Base-by-base conservation (phyloP, 2,888 invertebrate genomes). In the Ornithoptera priamus region DNA sequence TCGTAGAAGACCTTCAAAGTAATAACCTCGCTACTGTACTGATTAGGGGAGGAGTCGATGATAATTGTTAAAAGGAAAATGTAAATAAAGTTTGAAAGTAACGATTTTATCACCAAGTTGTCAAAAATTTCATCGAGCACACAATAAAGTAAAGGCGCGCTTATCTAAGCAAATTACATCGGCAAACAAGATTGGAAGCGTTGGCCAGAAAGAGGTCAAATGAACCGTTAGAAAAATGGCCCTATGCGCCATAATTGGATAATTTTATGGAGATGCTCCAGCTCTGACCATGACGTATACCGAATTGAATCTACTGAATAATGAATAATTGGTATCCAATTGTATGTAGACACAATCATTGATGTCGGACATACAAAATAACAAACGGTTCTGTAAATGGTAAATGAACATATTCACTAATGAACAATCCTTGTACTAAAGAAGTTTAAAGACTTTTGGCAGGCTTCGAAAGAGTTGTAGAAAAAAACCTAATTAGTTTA, bases 81-180 rank as follows among this genome's bases (percentile, higher is more conserved):
- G 39, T 39, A 8, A 39, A 39, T 39, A 39, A 10, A 39, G 4
- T 39, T 39, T 10, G 39, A 39, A 39, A 39, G 39, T 39, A 39
- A 10, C 39, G 8, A 39, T 39, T 39, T 39, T 39, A 39, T 39
- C 39, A 39, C 39, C 10, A 39, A 5, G 10, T 0, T 10, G 39
- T 39, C 39, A 62, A 24, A 18, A 61, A 42, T 61, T 20, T 60
- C 53, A 36, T 62, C n/a, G 20, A 12, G 8, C 10, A 15, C 57
- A 30, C 22, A 30, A 62, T 62, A 46, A 39, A 30, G 24, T 7
- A 62, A 56, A 67, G 24, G 65, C 58, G 58, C 36, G 62, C 65
- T 69, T 62, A 70, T 66, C 69, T 50, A 62, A 62, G 53, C 70
- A 62, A 70, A 70, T 69, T 69, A 62, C 69, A 69, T 70, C 67